Base-by-base conservation (phyloP, 2,113 vertebrate genomes). In the Cygnus atratus region DNA sequence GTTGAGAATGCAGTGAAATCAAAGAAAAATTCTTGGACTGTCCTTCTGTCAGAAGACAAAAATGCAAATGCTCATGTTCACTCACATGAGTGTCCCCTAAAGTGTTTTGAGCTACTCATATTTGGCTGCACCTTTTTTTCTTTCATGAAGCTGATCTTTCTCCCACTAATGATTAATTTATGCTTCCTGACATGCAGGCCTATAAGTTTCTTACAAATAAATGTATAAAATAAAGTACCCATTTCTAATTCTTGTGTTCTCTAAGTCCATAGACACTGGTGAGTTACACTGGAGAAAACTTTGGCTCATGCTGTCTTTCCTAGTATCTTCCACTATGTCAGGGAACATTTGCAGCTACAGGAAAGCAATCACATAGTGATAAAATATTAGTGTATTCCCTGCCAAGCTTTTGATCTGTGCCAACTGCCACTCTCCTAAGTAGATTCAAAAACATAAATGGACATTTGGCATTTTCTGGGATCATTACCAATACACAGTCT, bases 401-500 rank as follows among this genome's bases (percentile, higher is more conserved):
- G 88, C 86, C 79, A 80, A 59, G 55, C 31, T 93, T 94, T 92
- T 43, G 55, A 63, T 46, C 57, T 46, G 4, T 92, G 91, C 73
- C 89, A 97, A 39, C 35, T 84, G 55, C 39, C 62, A 37, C 31
- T 25, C 26, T 87, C 80, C 74, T 89, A 72, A 93, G 22, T 20
- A 66, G 31, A 50, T 85, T 66, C 78, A 65, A 96, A 90, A 33
- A 75, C 68, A 55, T 92, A 88, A 93, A 31, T 86, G 35, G 75
- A 88, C 76, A 93, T 77, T 71, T 97, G 95, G 57, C 70, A 89
- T 87, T 84, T 93, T 87, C 96, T 95, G 87, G 95, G 81, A 81
- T 39, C 18, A 39, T 93, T 95, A 74, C 95, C 77, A 95, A 67
- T 25, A 68, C 35, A 72, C 25, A 79, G 43, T 11, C 74, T 87